Percentiles rank a stretch among this genome's conserved stretches.
Evolutionary conservation across 2,113 vertebrate species (phyloP).

Genomic region (Lasiurus borealis): DNA sequence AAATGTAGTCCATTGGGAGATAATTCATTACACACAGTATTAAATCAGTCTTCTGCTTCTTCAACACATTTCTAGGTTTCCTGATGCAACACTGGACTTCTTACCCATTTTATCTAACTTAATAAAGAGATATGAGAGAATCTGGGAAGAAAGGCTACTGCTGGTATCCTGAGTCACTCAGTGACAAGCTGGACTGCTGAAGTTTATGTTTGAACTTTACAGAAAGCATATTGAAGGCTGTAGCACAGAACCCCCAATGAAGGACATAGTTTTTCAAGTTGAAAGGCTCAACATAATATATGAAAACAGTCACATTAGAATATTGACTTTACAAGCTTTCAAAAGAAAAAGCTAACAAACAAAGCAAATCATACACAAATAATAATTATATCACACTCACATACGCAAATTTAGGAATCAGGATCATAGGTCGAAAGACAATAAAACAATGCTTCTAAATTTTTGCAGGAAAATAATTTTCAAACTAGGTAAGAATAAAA

Average conservation of each 20-base stretch:
- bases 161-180: not conserved
- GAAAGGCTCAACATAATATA: not conserved
- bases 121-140: not conserved
- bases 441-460: not conserved
- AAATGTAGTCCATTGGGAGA: not conserved
- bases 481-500: conserved; percentile 27
- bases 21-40: not conserved
- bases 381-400: not conserved
- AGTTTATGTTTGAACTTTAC: not conserved
- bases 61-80: not conserved
- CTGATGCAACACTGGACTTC: not conserved
- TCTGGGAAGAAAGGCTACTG: not conserved
- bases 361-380: not conserved
- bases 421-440: not conserved
- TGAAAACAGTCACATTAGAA: not conserved
- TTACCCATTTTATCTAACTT: not conserved
- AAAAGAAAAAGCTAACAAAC: not conserved
- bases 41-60: not conserved
- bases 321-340: not conserved
- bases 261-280: not conserved
- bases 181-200: not conserved
- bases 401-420: not conserved
- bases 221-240: not conserved
- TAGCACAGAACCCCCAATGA: not conserved
- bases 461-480: conserved; percentile 7